Evolutionary conservation across 2,113 vertebrate genomes (phyloP).

Genomic region (Hipposideros armiger): DNA sequence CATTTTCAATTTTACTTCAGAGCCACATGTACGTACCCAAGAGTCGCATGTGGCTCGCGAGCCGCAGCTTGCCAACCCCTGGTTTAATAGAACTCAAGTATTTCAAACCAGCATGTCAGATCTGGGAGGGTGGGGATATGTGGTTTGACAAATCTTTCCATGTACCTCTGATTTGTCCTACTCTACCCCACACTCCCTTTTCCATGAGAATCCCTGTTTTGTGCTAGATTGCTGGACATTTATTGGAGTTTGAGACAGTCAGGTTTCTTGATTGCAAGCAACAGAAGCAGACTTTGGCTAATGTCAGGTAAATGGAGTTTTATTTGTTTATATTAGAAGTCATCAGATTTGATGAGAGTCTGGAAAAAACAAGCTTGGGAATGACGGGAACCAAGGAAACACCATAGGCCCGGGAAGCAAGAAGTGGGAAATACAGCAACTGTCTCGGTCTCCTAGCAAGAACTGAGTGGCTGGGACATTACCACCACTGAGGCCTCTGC

Average conservation of each 20-base stretch:
- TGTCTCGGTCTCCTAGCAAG: not conserved
- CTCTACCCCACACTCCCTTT: not conserved
- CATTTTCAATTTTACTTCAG: too few relatives aligned
- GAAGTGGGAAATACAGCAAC: not conserved
- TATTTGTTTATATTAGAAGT: not conserved
- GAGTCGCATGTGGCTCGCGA: too few relatives aligned
- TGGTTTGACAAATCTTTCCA: not conserved
- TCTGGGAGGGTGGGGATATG: not conserved
- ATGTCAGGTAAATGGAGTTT: not conserved
- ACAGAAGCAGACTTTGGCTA: not conserved
- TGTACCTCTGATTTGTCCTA: not conserved
- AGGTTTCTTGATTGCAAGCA: constrained; percentile 29
- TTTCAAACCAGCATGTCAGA: not conserved
- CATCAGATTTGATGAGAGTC: constrained; percentile 21
- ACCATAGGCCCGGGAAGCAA: not conserved
- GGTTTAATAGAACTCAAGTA: not conserved
- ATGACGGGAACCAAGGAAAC: not conserved
- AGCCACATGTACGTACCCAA: too few relatives aligned
- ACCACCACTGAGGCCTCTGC: not conserved
- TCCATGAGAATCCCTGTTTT: not conserved
- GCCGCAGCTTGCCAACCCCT: too few relatives aligned
- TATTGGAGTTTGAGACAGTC: not conserved
- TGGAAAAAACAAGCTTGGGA: not conserved
- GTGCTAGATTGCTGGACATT: not conserved
- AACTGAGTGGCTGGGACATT: not conserved